These are phyloP conservation scores for Sparidentex hasta DNA, from an alignment of 2,797 vertebrate species.

Conservation along the genomic window DNA sequence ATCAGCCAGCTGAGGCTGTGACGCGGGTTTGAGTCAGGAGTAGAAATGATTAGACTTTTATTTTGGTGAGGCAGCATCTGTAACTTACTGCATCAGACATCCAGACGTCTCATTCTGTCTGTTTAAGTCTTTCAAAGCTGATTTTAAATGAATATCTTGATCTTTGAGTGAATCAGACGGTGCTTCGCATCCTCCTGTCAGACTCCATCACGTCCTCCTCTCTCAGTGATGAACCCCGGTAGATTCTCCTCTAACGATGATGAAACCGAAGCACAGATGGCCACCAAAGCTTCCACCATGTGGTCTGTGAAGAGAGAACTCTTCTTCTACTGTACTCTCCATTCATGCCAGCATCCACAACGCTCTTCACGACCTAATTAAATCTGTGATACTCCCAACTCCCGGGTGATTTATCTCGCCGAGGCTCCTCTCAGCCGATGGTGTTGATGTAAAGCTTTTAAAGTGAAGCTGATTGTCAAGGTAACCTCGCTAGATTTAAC, in stretches of 20 bases:
- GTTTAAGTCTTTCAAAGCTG: neutral
- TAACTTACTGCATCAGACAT: no score
- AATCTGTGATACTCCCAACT: slow-evolving; percentile 37
- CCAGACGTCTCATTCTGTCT: no score
- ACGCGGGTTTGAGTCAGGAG: neutral
- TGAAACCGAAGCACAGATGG: slow-evolving; percentile 66
- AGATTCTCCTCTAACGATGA: slow-evolving; percentile 23
- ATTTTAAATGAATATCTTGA: neutral
- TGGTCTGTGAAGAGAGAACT: slow-evolving; percentile 29
- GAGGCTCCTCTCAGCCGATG: slow-evolving; percentile 39
- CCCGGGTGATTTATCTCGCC: slow-evolving; percentile 30
- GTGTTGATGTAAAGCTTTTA: slow-evolving; percentile 11
- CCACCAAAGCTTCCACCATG: slow-evolving; percentile 43
- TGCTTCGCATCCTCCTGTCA: slow-evolving; percentile 25
- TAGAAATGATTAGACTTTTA: no score
- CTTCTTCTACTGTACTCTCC: slow-evolving; percentile 5
- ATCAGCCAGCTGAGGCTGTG: neutral
- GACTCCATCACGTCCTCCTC: slow-evolving; percentile 16
- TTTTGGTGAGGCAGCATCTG: no score
- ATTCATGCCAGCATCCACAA: neutral
- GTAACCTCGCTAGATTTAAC: slow-evolving; percentile 38
- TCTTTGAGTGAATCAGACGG: neutral
- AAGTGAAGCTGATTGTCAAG: slow-evolving; percentile 27
- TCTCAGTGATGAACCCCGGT: neutral
- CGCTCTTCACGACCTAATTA: slow-evolving; percentile 49